These are phyloP conservation scores for Hoplostethus atlanticus DNA, from an alignment of 2,797 vertebrate genomes.

Conservation along the genomic window DNA sequence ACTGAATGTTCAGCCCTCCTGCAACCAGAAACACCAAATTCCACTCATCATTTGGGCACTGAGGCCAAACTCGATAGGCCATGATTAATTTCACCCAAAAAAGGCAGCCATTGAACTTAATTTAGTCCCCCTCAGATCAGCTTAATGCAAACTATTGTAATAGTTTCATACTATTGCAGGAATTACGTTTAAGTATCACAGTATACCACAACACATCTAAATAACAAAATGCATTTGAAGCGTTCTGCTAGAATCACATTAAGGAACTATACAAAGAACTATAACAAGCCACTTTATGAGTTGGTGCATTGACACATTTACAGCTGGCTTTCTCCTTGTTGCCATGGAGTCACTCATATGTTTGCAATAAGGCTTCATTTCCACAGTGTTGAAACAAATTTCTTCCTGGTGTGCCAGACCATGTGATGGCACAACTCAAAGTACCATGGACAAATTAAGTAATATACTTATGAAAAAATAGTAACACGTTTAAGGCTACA, in stretches of 20 bases:
- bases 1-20: constrained; percentile 1
- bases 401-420: constrained; percentile 10
- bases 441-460: constrained; percentile 2
- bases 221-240: not conserved
- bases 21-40: constrained; percentile 9
- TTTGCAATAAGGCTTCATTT: constrained; percentile 23
- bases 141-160: not conserved
- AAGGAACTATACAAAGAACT: not conserved
- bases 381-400: constrained; percentile 20
- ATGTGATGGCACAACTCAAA: constrained; percentile 12
- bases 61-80: not conserved
- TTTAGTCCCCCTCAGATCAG: not conserved
- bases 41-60: constrained; percentile 7
- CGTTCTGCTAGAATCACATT: constrained; percentile 4
- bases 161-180: not conserved
- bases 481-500: not conserved
- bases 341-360: constrained; percentile 36
- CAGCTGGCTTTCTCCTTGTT: constrained; percentile 22
- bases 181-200: not conserved
- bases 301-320: constrained; percentile 22
- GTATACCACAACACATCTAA: constrained; percentile 2
- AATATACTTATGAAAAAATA: not conserved
- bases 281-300: constrained; percentile 3
- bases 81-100: constrained; percentile 4
- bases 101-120: not conserved